Evolutionary conservation across 2,113 vertebrate species (phyloP).

Genomic region (Python bivittatus): DNA sequence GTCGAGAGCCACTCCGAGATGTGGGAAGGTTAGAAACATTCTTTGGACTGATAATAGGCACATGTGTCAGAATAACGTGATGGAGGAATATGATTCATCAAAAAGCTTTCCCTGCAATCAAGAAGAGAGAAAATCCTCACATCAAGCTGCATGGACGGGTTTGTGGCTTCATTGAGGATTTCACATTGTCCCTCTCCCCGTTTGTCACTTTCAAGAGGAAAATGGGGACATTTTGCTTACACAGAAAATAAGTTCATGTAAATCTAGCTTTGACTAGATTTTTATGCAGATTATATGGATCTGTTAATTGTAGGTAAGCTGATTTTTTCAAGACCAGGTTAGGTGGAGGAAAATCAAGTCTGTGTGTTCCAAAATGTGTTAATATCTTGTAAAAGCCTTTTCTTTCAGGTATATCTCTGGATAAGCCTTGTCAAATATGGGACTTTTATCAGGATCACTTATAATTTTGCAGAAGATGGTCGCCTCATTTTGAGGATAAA

Average conservation of each 20-base stretch:
- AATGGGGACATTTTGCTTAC: constrained; percentile 77
- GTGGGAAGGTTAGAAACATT: constrained; percentile 99
- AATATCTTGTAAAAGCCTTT: constrained; percentile 93
- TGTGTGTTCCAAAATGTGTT: constrained; percentile 83
- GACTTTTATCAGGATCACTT: constrained; percentile 90
- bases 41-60: constrained; percentile 94
- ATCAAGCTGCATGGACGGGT: constrained; percentile 89
- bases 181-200: constrained; percentile 74
- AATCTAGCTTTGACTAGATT: constrained; percentile 74
- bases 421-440: constrained; percentile 89
- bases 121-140: constrained; percentile 90
- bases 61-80: constrained; percentile 88
- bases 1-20: constrained; percentile 90
- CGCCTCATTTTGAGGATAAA: constrained; percentile 88
- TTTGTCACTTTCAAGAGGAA: constrained; percentile 81
- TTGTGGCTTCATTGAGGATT: constrained; percentile 91
- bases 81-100: constrained; percentile 87
- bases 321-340: constrained; percentile 71
- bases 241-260: constrained; percentile 72
- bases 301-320: constrained; percentile 72
- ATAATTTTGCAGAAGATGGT: constrained; percentile 90
- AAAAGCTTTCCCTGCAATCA: constrained; percentile 83
- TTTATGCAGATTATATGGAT: constrained; percentile 62
- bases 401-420: constrained; percentile 92
- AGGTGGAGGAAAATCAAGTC: constrained; percentile 76